Evolutionary conservation across 2,113 vertebrate species (phyloP).

Genomic region (Phaethon lepturus): DNA sequence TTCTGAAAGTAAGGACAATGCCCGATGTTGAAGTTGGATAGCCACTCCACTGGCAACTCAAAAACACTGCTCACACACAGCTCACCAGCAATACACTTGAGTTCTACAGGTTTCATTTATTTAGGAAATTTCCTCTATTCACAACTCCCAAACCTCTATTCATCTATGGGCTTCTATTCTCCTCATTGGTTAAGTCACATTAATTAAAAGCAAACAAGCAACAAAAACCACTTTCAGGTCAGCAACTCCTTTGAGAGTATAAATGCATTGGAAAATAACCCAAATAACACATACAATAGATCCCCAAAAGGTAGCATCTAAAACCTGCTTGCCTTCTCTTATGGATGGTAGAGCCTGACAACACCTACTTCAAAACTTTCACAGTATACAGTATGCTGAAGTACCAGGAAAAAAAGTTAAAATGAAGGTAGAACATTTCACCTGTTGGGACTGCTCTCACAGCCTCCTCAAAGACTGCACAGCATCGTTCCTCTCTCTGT

Average conservation of each 20-base stretch:
- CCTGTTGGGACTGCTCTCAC: slow-evolving; percentile 83
- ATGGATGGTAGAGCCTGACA: neutral
- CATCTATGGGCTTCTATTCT: neutral
- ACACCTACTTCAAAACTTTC: neutral
- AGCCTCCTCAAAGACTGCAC: slow-evolving; percentile 91
- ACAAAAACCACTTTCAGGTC: neutral
- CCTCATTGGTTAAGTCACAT: neutral
- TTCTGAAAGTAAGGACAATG: neutral
- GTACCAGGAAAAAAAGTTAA: neutral
- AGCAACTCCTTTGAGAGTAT: neutral
- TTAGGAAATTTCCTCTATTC: neutral
- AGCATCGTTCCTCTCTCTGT: slow-evolving; percentile 85
- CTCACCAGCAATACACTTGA: neutral
- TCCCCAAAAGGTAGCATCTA: neutral
- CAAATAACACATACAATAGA: neutral
- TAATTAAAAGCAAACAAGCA: neutral
- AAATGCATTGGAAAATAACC: neutral
- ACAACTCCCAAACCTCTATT: neutral
- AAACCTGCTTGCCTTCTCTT: neutral
- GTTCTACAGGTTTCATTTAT: neutral
- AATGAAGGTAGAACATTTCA: slow-evolving; percentile 52
- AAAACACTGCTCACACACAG: neutral
- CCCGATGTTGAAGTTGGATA: neutral
- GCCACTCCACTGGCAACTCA: neutral
- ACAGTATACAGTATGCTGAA: neutral